These are phyloP conservation scores for Labia minor DNA, from an alignment of 2,888 invertebrate genomes.

Conservation along the genomic window DNA sequence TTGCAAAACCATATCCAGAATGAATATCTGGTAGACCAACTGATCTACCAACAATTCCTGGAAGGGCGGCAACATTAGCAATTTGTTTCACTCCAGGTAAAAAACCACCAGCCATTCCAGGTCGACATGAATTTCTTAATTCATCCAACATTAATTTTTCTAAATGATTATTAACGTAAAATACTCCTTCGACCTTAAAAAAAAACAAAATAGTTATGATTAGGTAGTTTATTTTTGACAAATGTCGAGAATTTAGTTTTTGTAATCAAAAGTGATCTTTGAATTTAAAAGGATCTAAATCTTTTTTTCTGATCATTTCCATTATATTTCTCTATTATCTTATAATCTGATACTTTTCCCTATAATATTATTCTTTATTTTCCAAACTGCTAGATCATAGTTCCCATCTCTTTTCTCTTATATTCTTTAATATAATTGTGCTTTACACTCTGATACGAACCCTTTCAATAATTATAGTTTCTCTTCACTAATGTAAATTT, in stretches of 20 bases:
- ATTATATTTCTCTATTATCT: no score
- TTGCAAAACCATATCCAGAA: slow-evolving; percentile 99
- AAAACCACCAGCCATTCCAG: slow-evolving; percentile 88
- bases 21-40: slow-evolving; percentile 95
- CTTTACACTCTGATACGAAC: no score
- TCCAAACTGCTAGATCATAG: no score
- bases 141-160: slow-evolving; percentile 97
- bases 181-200: slow-evolving; percentile 79
- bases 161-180: slow-evolving; percentile 85
- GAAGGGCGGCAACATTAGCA: slow-evolving; percentile 95
- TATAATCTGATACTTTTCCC: no score
- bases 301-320: no score
- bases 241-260: neutral
- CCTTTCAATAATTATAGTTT: no score
- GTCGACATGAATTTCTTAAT: slow-evolving; percentile 76
- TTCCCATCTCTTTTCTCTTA: no score
- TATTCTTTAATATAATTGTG: no score
- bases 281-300: neutral
- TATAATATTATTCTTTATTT: no score
- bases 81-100: slow-evolving; percentile 98
- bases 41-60: slow-evolving; percentile 88
- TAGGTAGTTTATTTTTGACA: neutral
- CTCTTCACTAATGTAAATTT: no score
- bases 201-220: neutral
- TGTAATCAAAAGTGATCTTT: neutral